A percentile compares a stretch with the other conserved stretches of the same genome.
Conservation (phyloP, 2,888 invertebrate species). For the Andrena fulva region DNA sequence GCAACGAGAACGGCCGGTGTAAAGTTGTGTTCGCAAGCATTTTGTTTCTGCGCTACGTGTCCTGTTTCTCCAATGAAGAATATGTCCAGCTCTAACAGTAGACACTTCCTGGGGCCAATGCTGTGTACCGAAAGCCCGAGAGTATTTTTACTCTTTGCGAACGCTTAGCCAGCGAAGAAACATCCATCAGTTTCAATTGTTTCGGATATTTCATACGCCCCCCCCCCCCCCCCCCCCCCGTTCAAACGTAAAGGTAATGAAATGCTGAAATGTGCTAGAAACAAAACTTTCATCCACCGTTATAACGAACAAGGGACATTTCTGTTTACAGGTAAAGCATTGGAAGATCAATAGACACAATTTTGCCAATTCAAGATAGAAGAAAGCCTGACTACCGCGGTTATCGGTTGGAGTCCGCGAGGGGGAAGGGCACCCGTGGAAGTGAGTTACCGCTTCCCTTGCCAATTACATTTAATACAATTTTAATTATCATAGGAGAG, state of each 20-base stretch:
- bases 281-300: background rate
- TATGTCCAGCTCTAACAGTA: background rate
- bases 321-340: no score
- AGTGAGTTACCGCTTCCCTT: constrained; percentile 8
- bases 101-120: background rate
- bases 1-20: constrained; percentile 9
- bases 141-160: background rate
- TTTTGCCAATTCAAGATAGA: background rate
- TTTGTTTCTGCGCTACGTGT: constrained; percentile 24
- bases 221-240: background rate
- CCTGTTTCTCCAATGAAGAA: constrained; percentile 5
- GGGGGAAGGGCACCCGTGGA: background rate
- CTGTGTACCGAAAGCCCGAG: background rate
- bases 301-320: no score
- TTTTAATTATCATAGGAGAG: constrained; percentile 33
- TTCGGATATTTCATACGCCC: no score
- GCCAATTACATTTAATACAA: constrained; percentile 19
- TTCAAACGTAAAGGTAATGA: background rate
- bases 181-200: no score
- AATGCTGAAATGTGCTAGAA: background rate
- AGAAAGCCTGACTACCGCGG: no score
- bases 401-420: background rate
- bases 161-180: background rate
- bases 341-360: background rate
- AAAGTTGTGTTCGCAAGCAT: constrained; percentile 12